Base-by-base conservation (phyloP, 2,888 invertebrate genomes). In the Acanthopleura granulata region DNA sequence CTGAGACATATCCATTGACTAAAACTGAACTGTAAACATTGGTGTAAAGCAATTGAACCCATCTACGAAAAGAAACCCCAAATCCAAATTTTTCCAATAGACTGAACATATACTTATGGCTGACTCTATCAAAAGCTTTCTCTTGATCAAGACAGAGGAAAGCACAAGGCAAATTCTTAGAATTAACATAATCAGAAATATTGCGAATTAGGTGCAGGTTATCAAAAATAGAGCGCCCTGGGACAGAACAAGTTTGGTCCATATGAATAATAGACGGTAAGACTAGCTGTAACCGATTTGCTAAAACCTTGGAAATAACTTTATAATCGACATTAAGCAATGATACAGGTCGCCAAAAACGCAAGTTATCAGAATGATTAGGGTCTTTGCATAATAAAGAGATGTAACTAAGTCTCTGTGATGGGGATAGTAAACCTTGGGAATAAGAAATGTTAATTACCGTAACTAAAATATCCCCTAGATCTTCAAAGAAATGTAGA, bases 61-160 rank as follows among this genome's bases (percentile, higher is more conserved):
- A 74, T 16, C 49, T 62, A 49, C 66, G 30, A 49, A 74, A 74
- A 50, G 74, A 74, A 22, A 40, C 15, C 18, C 74, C 74, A 69
- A 69, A 74, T 25, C 66, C 66, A 74, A 29, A 74, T 15, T 16
- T 50, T 50, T 66, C 22, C 12, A 69, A 66, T 49, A 29, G 16
- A 16, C 22, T 49, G 49, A 74, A 74, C 49, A 74, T n/a, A 40
- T 66, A 74, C 15, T n/a, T 40, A 74, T 66, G 66, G 29, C 66
- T 74, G 15, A 76, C 76, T 40, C 76, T 25, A 51, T 76, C 76
- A 69, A 76, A 76, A n/a, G 76, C 76, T 40, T 76, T 76, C 49
- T 70, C 73, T 74, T 76, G 76, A 49, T 76, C 76, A 18, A 73
- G 66, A 22, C 50, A 50, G 14, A 73, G n/a, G 27, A 76, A 51